Base-by-base conservation (phyloP, 2,113 vertebrate species). In the Bujurquina vittata region DNA sequence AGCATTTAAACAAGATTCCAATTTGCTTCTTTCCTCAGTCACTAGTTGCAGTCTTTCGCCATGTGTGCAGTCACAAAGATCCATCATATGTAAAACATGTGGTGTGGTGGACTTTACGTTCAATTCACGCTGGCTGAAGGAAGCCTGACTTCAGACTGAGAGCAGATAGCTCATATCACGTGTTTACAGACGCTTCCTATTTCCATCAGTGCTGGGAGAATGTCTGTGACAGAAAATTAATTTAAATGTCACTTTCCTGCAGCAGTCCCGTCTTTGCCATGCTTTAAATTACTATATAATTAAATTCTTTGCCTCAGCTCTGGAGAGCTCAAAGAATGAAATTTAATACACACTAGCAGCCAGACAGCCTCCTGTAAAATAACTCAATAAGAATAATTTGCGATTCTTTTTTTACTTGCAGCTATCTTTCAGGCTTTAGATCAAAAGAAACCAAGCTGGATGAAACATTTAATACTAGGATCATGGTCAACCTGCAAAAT, bases 171-270 rank as follows among this genome's bases (percentile, higher is more conserved):
- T 88, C 46, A 29, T 91, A 94, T 91, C 86, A 67, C 17, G 75
- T 84, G 85, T 75, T 91, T 90, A 76, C 83, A 92, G 82, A 84
- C 79, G 83, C 67, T 92, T 93, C 87, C 84, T 87, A 77, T 87
- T 91, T 84, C 75, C 84, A 69, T 60, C 37, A 62, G 69, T 10
- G 76, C 67, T 58, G 77, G 35, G 49, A 86, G 80, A 83, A 78
- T 54, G 67, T 81, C 87, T 84, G 60, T 78, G 49, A 81, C 77
- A 59, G 75, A 56, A 89, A 84, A 91, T 92, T 69, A 40, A 93
- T 93, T 79, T 54, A 79, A 92, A 89, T 67, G 80, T 90, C 85
- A 89, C 75, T 90, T 89, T 81, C 60, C 85, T 83, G 82, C 35
- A 87, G 76, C 43, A 22, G 79, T 76, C 77, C 78, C 56, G 20